Conservation (phyloP, 2,888 invertebrate genomes). For the Sphinx pinastri region DNA sequence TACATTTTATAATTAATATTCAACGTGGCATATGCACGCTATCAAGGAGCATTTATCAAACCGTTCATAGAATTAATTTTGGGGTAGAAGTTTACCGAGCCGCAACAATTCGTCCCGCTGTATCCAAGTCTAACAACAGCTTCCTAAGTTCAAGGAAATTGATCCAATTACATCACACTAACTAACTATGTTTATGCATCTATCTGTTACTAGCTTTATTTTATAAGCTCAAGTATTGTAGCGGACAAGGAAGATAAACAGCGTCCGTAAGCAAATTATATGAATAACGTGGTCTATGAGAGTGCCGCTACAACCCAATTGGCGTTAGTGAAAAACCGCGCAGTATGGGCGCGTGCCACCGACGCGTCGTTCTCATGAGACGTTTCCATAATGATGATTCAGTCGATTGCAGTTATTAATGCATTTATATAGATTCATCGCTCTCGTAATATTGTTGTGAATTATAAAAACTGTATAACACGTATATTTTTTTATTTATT, state of each 20-base stretch:
- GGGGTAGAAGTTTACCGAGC: constrained; percentile 44
- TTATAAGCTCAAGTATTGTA: background rate
- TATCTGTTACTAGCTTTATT: background rate
- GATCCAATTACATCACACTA: constrained; percentile 44
- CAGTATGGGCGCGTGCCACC: constrained; percentile 47
- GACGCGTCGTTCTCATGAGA: constrained; percentile 65
- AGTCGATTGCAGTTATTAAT: constrained; percentile 62
- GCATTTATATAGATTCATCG: constrained; percentile 53
- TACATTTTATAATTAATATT: background rate
- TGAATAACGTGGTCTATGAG: constrained; percentile 48
- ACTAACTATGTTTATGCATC: constrained; percentile 14
- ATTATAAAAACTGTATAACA: background rate
- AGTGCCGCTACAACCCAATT: constrained; percentile 25
- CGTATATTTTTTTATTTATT: background rate
- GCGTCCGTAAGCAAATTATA: constrained; percentile 44
- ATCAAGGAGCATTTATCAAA: constrained; percentile 38
- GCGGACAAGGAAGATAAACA: background rate
- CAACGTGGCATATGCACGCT: constrained; percentile 1
- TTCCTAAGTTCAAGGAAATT: constrained; percentile 46
- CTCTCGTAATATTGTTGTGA: constrained; percentile 21
- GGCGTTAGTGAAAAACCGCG: constrained; percentile 37
- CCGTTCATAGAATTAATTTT: constrained; percentile 45
- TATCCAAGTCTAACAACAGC: constrained; percentile 47
- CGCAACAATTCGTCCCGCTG: constrained; percentile 47
- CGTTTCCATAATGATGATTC: constrained; percentile 66